A percentile compares a stretch with the other conserved stretches of the same genome.
These are phyloP conservation scores for Megaleporinus macrocephalus DNA, from an alignment of 2,113 vertebrate species.

Conservation along the genomic window DNA sequence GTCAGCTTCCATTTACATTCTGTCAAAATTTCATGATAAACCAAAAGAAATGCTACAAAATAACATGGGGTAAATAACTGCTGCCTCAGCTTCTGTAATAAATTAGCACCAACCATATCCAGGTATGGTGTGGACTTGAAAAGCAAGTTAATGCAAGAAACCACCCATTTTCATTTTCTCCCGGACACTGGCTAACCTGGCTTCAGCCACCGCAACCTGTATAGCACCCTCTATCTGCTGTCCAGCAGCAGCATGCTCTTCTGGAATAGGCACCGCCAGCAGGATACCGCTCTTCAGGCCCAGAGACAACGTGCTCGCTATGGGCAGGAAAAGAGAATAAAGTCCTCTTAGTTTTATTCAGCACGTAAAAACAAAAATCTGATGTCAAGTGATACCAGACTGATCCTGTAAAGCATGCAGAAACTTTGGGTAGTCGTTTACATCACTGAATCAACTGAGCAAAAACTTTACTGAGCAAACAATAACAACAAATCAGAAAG, in stretches of 20 bases:
- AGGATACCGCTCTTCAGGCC: slow-evolving; percentile 83
- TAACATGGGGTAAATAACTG: too few relatives aligned
- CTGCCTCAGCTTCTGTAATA: too few relatives aligned
- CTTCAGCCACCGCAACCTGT: slow-evolving; percentile 78
- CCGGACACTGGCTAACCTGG: slow-evolving; percentile 72
- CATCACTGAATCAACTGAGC: too few relatives aligned
- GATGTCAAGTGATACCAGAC: neutral
- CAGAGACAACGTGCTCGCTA: slow-evolving; percentile 76
- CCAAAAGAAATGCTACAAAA: too few relatives aligned
- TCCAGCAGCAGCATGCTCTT: slow-evolving; percentile 75
- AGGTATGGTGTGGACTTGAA: too few relatives aligned
- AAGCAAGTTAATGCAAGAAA: too few relatives aligned
- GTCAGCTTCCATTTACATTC: too few relatives aligned
- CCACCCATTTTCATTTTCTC: neutral
- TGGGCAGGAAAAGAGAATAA: slow-evolving; percentile 20
- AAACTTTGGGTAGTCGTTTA: too few relatives aligned
- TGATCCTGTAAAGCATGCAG: slow-evolving; percentile 7
- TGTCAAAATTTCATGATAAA: too few relatives aligned
- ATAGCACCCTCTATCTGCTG: slow-evolving; percentile 82
- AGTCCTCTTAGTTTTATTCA: neutral
- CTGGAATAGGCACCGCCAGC: slow-evolving; percentile 86
- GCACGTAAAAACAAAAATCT: neutral
- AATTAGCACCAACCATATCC: too few relatives aligned
- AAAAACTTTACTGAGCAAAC: neutral
- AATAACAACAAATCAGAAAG: neutral